Evolutionary conservation across 2,888 invertebrate genomes (phyloP).

Genomic region (Pachydiplax longipennis): DNA sequence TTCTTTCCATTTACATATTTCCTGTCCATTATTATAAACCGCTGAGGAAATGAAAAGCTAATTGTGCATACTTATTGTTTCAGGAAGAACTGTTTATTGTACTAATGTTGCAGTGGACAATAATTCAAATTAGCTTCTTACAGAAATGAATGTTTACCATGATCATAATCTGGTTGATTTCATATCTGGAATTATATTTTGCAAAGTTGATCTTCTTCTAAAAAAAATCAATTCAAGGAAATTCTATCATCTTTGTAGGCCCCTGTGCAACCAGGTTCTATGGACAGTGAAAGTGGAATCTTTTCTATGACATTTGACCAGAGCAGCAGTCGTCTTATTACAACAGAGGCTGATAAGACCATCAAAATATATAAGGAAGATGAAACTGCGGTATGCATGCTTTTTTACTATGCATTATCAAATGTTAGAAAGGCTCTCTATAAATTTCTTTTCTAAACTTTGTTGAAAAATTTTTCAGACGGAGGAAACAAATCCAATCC

Average conservation of each 20-base stretch:
- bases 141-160: too few relatives aligned
- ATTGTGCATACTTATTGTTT: too few relatives aligned
- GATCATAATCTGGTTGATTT: too few relatives aligned
- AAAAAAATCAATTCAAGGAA: neutral
- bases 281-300: slow-evolving; percentile 98
- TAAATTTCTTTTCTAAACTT: neutral
- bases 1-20: too few relatives aligned
- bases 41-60: too few relatives aligned
- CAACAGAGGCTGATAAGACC: slow-evolving; percentile 98
- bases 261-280: slow-evolving; percentile 97
- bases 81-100: too few relatives aligned
- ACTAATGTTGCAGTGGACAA: too few relatives aligned
- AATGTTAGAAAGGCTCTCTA: neutral
- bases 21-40: too few relatives aligned
- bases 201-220: too few relatives aligned
- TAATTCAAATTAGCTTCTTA: too few relatives aligned
- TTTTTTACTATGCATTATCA: neutral
- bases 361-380: slow-evolving; percentile 99
- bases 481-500: slow-evolving; percentile 95
- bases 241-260: slow-evolving; percentile 65
- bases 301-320: slow-evolving; percentile 95
- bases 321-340: slow-evolving; percentile 92
- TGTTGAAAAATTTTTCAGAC: slow-evolving; percentile 63
- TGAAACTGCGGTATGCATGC: slow-evolving; percentile 74
- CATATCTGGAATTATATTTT: too few relatives aligned